These are phyloP conservation scores for Forficula auricularia DNA, from an alignment of 1,140 invertebrate species.

Conservation along the genomic window DNA sequence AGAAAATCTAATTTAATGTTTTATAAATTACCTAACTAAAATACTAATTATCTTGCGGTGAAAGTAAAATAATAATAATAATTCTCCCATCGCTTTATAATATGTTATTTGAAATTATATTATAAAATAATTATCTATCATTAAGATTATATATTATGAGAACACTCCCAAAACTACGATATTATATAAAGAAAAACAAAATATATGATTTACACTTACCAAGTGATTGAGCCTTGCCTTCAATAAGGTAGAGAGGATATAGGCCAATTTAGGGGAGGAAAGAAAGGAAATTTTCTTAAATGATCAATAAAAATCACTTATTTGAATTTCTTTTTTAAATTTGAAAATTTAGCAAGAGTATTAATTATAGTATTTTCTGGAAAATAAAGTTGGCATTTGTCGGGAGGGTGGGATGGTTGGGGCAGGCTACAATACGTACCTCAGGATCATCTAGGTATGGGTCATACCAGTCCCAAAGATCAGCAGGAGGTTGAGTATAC, in stretches of 20 bases:
- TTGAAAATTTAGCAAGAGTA: too few species aligned
- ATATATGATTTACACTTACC: slow-evolving; percentile 8
- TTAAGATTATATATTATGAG: not conserved
- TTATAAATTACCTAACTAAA: too few species aligned
- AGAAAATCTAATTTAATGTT: too few species aligned
- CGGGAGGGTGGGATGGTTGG: not conserved
- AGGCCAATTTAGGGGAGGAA: too few species aligned
- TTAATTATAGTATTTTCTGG: too few species aligned
- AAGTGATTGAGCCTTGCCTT: slow-evolving; percentile 8
- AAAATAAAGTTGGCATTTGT: too few species aligned
- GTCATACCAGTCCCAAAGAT: slow-evolving; percentile 93
- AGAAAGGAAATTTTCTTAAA: not conserved
- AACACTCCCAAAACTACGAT: slow-evolving; percentile 11
- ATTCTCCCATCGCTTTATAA: not conserved
- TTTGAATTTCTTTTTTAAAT: not conserved
- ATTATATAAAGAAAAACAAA: slow-evolving; percentile 1
- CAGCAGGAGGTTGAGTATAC: slow-evolving; percentile 88
- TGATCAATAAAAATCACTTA: slow-evolving; percentile 2
- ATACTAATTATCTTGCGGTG: too few species aligned
- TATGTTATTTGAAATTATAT: not conserved
- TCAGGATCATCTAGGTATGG: slow-evolving; percentile 91
- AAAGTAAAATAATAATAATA: too few species aligned
- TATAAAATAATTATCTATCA: not conserved
- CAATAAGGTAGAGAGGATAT: not conserved
- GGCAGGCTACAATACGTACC: slow-evolving; percentile 29